Base-by-base conservation (phyloP, 2,888 invertebrate genomes). In the Anodontia alba region DNA sequence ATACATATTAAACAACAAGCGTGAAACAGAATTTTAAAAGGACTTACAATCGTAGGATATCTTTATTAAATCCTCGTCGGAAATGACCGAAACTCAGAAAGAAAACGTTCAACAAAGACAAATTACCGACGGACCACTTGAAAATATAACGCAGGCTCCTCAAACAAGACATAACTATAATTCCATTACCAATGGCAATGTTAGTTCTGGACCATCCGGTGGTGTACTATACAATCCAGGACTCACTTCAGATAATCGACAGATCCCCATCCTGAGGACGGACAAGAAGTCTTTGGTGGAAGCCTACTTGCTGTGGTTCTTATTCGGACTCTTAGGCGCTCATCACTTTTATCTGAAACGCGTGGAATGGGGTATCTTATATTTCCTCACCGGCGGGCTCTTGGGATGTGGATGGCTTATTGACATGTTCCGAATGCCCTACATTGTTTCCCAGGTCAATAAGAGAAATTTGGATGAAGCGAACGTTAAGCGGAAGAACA, bases 371-470 rank as follows among this genome's bases (percentile, higher is more conserved):
- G 89, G 89, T 0, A 80, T 89, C 17, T 57, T 88, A 23, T 91
- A 91, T 72, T 78, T 91, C 31, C 86, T 88, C 68, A 91, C 90
- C 17, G 79, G 88, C 36, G 90, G 90, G 0, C 78, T 91, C 10
- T n/a, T 80, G 7, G 90, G 90, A 5, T 76, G 72, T 29, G 90
- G 90, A 15, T 91, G 81, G 51, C 49, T 90, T 0, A 75, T 89
- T 26, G 90, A 91, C 73, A 51, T 88, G 51, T 86, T 88, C 51
- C 84, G 90, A 12, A 67, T 91, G 69, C 89, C 90, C 0, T 88
- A 84, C 54, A 78, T 91, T 5, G 90, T 91, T 20, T 66, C 62
- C 17, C 33, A 82, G 36, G 80, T 82, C 49, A 90, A 89, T 69
- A 77, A 76, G 23, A 20, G 73, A n/a, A 33, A 70, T 2, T 77